A percentile compares a stretch with the other conserved stretches of the same genome.
Conservation (phyloP, 2,888 invertebrate genomes). For the Suillia variegata region DNA sequence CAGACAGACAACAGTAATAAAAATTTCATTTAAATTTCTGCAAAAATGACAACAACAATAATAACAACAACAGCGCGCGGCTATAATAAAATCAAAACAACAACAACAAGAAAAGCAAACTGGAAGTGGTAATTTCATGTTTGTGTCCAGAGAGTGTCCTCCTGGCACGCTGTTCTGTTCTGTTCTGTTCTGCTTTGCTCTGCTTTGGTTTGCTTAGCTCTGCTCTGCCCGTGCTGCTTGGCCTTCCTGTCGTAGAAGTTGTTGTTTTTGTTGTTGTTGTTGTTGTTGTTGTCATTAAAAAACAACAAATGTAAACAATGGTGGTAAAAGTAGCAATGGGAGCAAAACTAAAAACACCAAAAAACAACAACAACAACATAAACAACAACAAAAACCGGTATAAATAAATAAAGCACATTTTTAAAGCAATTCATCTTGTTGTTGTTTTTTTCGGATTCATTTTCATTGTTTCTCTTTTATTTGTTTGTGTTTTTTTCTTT, state of each 20-base stretch:
- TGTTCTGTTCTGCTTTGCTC: too few relatives aligned
- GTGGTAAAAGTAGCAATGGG: too few relatives aligned
- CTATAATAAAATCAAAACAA: neutral
- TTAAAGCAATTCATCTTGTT: neutral
- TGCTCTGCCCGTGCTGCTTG: too few relatives aligned
- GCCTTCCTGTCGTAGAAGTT: too few relatives aligned
- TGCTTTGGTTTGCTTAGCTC: too few relatives aligned
- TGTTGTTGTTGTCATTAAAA: conserved; percentile 4
- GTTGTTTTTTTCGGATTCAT: too few relatives aligned
- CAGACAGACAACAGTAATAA: too few relatives aligned
- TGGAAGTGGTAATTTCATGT: conserved; percentile 2
- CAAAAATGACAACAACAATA: too few relatives aligned
- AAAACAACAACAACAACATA: neutral
- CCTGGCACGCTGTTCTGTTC: too few relatives aligned
- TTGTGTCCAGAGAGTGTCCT: neutral
- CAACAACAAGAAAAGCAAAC: neutral
- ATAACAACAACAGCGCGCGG: neutral
- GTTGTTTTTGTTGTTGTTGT: too few relatives aligned
- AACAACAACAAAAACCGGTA: neutral
- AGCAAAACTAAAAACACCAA: too few relatives aligned
- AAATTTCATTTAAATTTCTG: neutral
- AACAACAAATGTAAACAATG: too few relatives aligned
- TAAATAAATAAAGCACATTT: neutral
- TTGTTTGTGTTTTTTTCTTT: neutral
- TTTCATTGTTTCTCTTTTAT: neutral